These are phyloP conservation scores for Trididemnum clinides DNA, from an alignment of 23 tunicate genomes.

Conservation along the genomic window DNA sequence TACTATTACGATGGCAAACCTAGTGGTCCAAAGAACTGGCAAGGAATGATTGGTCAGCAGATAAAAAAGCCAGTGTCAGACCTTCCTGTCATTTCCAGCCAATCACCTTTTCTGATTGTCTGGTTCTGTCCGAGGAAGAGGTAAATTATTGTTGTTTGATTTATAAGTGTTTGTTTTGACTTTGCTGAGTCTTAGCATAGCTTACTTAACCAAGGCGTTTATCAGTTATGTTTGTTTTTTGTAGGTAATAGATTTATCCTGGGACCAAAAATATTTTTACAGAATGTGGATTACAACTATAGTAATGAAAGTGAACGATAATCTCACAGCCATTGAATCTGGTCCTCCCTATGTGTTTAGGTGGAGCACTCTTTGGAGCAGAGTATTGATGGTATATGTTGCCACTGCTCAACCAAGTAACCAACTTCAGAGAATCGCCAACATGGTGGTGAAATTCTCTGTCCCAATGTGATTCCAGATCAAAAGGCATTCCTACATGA, in stretches of 20 bases:
- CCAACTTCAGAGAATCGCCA: conserved; percentile 29
- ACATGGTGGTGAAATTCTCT: conserved; percentile 25
- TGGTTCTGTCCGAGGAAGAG: conserved; percentile 1
- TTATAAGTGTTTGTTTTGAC: background rate
- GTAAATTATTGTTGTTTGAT: background rate
- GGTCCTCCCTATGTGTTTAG: conserved; percentile 17
- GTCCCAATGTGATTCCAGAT: conserved; percentile 22
- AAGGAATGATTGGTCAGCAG: conserved; percentile 8
- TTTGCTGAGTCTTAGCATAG: background rate
- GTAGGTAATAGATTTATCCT: conserved; percentile 11
- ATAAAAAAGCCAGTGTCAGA: background rate
- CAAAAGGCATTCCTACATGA: no score
- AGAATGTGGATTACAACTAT: conserved; percentile 16
- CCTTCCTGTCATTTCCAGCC: conserved; percentile 19
- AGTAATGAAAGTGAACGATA: background rate
- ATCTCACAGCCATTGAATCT: conserved; percentile 28
- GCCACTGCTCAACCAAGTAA: conserved; percentile 24
- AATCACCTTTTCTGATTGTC: background rate
- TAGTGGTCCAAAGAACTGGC: conserved; percentile 3
- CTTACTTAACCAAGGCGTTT: background rate
- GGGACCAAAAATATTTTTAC: conserved; percentile 8
- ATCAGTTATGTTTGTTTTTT: conserved; percentile 23
- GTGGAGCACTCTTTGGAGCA: conserved; percentile 17
- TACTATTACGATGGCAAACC: conserved; percentile 10
- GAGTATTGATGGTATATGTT: conserved; percentile 7